phyloP scores from a whole-genome alignment of 2,888 invertebrate species.

The Eristalinus sepulchralis region DNA sequence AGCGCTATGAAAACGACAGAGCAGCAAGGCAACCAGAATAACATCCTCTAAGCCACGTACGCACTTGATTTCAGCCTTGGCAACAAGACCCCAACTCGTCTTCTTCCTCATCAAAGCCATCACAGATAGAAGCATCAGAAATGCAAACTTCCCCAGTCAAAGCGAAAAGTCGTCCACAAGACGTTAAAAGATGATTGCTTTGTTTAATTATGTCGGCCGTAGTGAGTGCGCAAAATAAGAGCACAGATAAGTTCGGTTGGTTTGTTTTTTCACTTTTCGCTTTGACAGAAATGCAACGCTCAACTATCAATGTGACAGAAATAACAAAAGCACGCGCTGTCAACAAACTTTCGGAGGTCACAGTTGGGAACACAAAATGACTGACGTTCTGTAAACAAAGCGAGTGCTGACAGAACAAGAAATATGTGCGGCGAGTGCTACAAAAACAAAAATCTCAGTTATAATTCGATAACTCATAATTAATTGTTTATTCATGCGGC shows the following conservation, averaged over 20 bases:
- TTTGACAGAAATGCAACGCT: conserved; percentile 35
- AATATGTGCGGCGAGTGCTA: not conserved
- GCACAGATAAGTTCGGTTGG: conserved; percentile 35
- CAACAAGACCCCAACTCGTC: conserved; percentile 23
- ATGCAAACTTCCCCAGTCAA: not conserved
- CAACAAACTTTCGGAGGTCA: conserved; percentile 59
- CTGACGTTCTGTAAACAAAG: conserved; percentile 35
- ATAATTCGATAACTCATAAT: conserved; percentile 26
- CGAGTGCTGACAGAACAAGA: not conserved
- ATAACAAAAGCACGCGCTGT: conserved; percentile 14
- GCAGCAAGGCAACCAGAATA: conserved; percentile 1
- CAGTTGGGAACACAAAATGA: conserved; percentile 8
- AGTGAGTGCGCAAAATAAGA: conserved; percentile 29
- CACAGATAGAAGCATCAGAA: not conserved
- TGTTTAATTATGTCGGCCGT: conserved; percentile 10
- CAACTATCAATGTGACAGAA: conserved; percentile 13
- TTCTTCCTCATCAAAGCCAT: conserved; percentile 7
- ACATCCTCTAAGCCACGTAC: conserved; percentile 2
- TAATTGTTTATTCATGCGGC: conserved; percentile 6
- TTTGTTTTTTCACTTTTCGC: conserved; percentile 3
- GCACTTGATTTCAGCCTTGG: conserved; percentile 11
- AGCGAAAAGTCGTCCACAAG: not conserved
- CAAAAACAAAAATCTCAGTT: not conserved
- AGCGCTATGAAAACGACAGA: not conserved
- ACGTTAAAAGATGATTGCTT: conserved; percentile 21